Evolutionary conservation across 2,113 vertebrate species (phyloP).

Genomic region (Myrmecobius fasciatus): DNA sequence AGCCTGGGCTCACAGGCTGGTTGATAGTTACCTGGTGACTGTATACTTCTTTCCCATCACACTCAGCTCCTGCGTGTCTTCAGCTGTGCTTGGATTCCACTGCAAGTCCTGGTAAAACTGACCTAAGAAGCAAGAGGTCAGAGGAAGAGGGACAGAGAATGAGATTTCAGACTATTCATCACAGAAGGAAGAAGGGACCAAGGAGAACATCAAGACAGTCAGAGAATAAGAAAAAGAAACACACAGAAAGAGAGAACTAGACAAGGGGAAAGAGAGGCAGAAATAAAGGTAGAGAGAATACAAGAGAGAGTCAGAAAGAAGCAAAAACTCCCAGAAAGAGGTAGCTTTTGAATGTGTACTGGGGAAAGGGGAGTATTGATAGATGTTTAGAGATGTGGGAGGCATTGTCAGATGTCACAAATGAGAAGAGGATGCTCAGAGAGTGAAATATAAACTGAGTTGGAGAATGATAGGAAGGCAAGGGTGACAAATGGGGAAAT

Average conservation of each 20-base stretch:
- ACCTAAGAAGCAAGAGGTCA: slow-evolving; percentile 71
- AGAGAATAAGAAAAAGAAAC: background rate
- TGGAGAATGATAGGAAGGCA: background rate
- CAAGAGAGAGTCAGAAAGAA: background rate
- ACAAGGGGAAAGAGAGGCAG: background rate
- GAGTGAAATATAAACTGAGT: background rate
- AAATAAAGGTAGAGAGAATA: background rate
- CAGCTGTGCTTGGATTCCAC: slow-evolving; percentile 13
- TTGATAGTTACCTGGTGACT: slow-evolving; percentile 72
- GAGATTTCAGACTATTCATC: too few species aligned
- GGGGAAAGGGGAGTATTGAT: background rate
- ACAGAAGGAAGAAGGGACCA: background rate
- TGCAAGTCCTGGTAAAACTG: slow-evolving; percentile 78
- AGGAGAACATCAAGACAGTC: background rate
- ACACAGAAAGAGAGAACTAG: background rate
- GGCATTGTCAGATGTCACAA: background rate
- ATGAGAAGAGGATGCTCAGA: background rate
- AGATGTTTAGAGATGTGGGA: background rate
- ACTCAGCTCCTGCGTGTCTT: background rate
- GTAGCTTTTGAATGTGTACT: background rate
- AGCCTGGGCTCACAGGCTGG: background rate
- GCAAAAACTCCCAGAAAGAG: background rate
- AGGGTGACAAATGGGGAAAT: background rate
- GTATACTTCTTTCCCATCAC: slow-evolving; percentile 56
- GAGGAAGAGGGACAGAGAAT: background rate